Evolutionary conservation across 2,113 vertebrate species (phyloP).

Genomic region (Cyphomyrus plagiostoma): DNA sequence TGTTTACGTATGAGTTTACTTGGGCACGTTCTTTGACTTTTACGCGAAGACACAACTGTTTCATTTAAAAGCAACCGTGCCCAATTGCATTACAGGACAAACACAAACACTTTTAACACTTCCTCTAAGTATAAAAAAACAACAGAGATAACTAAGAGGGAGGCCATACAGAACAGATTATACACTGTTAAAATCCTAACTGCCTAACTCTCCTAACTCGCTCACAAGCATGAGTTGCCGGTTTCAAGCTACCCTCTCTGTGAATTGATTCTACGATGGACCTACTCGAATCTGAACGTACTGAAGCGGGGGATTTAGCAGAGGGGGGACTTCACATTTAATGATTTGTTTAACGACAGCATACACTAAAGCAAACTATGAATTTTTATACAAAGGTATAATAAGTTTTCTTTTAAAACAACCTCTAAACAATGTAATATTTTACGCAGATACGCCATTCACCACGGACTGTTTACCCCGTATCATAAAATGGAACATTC

Average conservation of each 20-base stretch:
- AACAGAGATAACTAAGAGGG: not conserved
- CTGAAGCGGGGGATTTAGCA: slow-evolving; percentile 40
- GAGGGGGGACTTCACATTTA: not conserved
- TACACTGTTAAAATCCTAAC: slow-evolving; percentile 40
- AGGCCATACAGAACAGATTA: slow-evolving; percentile 25
- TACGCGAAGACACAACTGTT: not conserved
- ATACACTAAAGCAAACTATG: not conserved
- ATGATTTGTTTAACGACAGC: not conserved
- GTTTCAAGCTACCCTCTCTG: slow-evolving; percentile 78
- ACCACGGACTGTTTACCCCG: slow-evolving; percentile 29
- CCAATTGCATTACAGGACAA: not conserved
- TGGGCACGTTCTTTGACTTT: not conserved
- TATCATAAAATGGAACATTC: slow-evolving; percentile 60
- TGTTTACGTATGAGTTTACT: slow-evolving; percentile 1
- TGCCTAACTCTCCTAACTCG: slow-evolving; percentile 60
- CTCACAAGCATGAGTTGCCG: slow-evolving; percentile 62
- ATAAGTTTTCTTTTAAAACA: not conserved
- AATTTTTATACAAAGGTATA: not conserved
- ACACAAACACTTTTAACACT: not conserved
- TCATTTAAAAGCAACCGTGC: not conserved
- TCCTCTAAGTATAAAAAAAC: not conserved
- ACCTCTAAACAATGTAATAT: not conserved
- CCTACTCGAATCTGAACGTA: slow-evolving; percentile 52
- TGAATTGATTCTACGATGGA: slow-evolving; percentile 81
- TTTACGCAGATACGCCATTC: not conserved